Percentiles rank a stretch among this genome's conserved stretches.
phyloP scores from a whole-genome alignment of 2,113 vertebrate species.

The Prochilodus magdalenae region DNA sequence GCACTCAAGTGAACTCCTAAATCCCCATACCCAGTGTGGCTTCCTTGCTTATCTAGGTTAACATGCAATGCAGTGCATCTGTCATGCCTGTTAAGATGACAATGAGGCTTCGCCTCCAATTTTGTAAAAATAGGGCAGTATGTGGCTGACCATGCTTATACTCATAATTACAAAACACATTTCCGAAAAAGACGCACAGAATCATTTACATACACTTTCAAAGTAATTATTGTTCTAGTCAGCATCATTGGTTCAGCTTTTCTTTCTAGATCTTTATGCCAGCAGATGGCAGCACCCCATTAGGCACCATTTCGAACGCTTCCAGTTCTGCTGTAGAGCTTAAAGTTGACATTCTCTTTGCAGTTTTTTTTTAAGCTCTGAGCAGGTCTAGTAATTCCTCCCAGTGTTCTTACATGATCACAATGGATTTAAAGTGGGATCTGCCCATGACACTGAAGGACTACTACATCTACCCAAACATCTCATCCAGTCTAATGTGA shows the following conservation, averaged over 20 bases:
- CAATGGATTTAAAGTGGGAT: too few relatives aligned
- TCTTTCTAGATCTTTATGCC: neutral
- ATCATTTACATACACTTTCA: too few relatives aligned
- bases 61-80: neutral
- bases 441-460: neutral
- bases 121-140: neutral
- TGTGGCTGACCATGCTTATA: neutral
- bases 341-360: neutral
- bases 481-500: neutral
- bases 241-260: neutral
- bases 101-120: neutral
- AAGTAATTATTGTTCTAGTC: neutral
- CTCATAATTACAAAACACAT: neutral
- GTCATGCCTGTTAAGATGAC: neutral
- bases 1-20: slow-evolving; percentile 20
- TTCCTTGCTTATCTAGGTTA: neutral
- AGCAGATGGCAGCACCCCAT: neutral
- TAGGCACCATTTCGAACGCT: neutral
- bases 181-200: neutral
- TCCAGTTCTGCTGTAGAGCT: neutral
- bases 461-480: neutral
- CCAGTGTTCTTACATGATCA: too few relatives aligned
- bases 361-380: neutral
- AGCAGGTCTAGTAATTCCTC: neutral
- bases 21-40: neutral